Evolutionary conservation across 2,113 vertebrate species (phyloP), one percentile per base, ranked within the genome.

Genomic region (Cebidichthys violaceus): DNA sequence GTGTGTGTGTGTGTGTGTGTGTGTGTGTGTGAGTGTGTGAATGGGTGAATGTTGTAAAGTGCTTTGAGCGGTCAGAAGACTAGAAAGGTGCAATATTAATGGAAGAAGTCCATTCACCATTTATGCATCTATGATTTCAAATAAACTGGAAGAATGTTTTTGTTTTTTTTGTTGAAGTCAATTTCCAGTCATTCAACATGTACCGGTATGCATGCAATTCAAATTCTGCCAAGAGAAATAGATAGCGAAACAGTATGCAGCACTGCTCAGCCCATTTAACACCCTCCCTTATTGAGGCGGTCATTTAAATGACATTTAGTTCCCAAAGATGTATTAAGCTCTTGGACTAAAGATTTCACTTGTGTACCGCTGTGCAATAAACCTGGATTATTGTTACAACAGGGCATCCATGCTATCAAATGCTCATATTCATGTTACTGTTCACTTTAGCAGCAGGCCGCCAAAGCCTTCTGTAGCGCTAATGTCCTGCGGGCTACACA

Each of bases 271-370:
- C 57, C 31, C n/a, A 13, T 33, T 43, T 22, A 57, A 31, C 35
- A 29, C 17, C 17, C 2, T 9, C 27, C 43, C 5, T 69, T 50
- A 50, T 22, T n/a, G 29, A 17, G 27, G 66, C 29, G 72, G 41
- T 22, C 17, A 22, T 11, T 20, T 33, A 43, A 57, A 55, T 33
- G 1, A 2, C 50, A 27, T 64, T 70, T 43, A 55, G 33, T 27
- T 57, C 31, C 31, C 9, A 37, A 27, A 33, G 5, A 39, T 64
- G 15, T 67, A 6, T 41, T 31, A 17, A 14, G 24, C 3, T 52
- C 8, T 70, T 70, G 41, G 45, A 84, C 43, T 62, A 20, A 39
- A 6, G 33, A 29, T 69, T 33, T 50, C 64, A 43, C 27, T 61
- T 33, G 27, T 17, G 22, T 60, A 22, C 37, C 20, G 27, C 47